Percentiles rank a stretch among this genome's conserved stretches.
Evolutionary conservation across 2,113 vertebrate species (phyloP).

Genomic region (Falco punctatus): DNA sequence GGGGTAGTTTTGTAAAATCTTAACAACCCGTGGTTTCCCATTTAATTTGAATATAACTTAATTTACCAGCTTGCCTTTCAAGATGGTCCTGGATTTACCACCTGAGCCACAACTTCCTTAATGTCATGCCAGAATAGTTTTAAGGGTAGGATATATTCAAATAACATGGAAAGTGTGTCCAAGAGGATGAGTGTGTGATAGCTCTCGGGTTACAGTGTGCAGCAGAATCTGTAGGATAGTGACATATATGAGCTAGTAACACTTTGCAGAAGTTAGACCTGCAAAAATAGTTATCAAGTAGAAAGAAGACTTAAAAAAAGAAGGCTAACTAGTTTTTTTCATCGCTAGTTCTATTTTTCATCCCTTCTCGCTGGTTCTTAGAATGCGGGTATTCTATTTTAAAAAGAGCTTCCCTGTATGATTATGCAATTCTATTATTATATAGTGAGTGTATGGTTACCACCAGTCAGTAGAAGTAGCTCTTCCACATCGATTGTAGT

Average conservation of each 20-base stretch:
- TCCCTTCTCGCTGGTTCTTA: not conserved
- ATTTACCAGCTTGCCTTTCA: constrained; percentile 50
- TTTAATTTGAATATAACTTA: constrained; percentile 49
- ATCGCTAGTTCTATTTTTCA: not conserved
- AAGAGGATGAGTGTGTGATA: not conserved
- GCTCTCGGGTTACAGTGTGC: not conserved
- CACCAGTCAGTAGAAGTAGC: not conserved
- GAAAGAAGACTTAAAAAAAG: not conserved
- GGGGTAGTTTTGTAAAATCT: constrained; percentile 17
- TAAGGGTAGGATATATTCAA: constrained; percentile 32
- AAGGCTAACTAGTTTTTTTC: not conserved
- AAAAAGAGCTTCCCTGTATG: not conserved
- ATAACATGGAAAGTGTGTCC: constrained; percentile 42
- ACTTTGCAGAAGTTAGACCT: not conserved
- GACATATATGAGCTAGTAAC: not conserved
- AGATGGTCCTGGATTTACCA: constrained; percentile 54
- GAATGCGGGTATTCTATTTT: not conserved
- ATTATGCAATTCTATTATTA: not conserved
- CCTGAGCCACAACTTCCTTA: constrained; percentile 63
- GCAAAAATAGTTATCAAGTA: not conserved
- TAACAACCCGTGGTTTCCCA: constrained; percentile 38
- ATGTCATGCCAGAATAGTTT: constrained; percentile 41
- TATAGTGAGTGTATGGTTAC: not conserved
- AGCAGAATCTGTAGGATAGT: not conserved
- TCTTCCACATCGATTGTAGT: not conserved